phyloP scores from a whole-genome alignment of 2,797 vertebrate genomes.

The Champsocephalus gunnari region DNA sequence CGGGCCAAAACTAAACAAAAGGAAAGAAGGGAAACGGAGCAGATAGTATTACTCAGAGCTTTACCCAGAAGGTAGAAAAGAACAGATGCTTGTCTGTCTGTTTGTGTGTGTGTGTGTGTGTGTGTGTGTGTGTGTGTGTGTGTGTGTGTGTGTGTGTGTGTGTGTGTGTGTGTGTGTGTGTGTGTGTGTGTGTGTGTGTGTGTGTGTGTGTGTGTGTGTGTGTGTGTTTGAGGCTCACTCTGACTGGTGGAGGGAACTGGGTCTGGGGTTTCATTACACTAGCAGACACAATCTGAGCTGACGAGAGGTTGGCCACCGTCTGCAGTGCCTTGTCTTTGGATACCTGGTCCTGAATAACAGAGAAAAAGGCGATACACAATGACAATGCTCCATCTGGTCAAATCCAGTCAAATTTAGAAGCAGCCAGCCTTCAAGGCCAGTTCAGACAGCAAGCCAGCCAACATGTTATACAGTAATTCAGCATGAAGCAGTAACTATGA shows the following conservation, averaged over 20 bases:
- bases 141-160: constrained; percentile 9
- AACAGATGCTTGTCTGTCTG: constrained; percentile 24
- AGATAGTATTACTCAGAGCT: constrained; percentile 36
- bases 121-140: constrained; percentile 11
- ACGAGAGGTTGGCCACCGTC: constrained; percentile 96
- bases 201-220: constrained; percentile 13
- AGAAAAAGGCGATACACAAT: constrained; percentile 28
- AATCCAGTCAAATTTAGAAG: neutral
- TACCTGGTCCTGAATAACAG: constrained; percentile 90
- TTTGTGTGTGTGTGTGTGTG: neutral
- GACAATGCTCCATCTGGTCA: constrained; percentile 5
- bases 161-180: constrained; percentile 17
- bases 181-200: constrained; percentile 18
- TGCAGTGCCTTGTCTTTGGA: constrained; percentile 98
- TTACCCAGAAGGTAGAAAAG: constrained; percentile 32
- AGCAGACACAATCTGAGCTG: constrained; percentile 95
- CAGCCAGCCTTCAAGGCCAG: constrained; percentile 50
- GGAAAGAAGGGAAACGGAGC: constrained; percentile 33
- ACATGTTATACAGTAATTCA: constrained; percentile 54
- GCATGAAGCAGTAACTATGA: constrained; percentile 67
- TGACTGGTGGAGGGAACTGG: constrained; percentile 91
- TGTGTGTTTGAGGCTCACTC: constrained; percentile 83
- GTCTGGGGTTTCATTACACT: constrained; percentile 93
- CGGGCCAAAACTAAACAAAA: constrained; percentile 90
- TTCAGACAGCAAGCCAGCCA: constrained; percentile 74